A percentile compares a stretch with the other conserved stretches of the same genome.
These are phyloP conservation scores for Onychostoma macrolepis DNA, from an alignment of 2,113 vertebrate genomes.

Conservation along the genomic window DNA sequence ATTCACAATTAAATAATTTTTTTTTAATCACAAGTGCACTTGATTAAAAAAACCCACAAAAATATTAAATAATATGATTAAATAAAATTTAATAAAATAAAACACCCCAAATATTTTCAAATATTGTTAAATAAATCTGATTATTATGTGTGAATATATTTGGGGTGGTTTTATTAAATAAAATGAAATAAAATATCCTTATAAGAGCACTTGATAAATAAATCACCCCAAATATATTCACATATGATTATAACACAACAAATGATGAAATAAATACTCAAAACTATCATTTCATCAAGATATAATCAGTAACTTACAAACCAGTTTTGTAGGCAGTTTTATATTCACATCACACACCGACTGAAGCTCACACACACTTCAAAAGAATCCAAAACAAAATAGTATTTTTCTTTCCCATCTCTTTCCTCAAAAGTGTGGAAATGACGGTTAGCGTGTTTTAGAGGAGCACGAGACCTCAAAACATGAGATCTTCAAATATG, in stretches of 20 bases:
- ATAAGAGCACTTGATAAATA: neutral
- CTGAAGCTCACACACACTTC: constrained; percentile 42
- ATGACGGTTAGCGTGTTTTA: constrained; percentile 69
- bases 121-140: neutral
- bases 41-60: neutral
- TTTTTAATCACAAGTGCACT: neutral
- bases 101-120: neutral
- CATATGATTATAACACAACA: neutral
- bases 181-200: neutral
- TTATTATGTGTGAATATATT: no score
- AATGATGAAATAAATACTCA: neutral
- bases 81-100: neutral
- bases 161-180: neutral
- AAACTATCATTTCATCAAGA: neutral
- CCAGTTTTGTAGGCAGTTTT: neutral
- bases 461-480: constrained; percentile 55
- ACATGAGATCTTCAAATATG: constrained; percentile 36
- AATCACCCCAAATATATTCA: neutral
- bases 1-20: no score
- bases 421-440: constrained; percentile 63
- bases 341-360: constrained; percentile 28
- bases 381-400: constrained; percentile 62
- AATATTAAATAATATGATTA: no score
- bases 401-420: constrained; percentile 50
- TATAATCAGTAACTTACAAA: neutral